Conservation (phyloP, 2,113 vertebrate species). For the Eonycteris spelaea region DNA sequence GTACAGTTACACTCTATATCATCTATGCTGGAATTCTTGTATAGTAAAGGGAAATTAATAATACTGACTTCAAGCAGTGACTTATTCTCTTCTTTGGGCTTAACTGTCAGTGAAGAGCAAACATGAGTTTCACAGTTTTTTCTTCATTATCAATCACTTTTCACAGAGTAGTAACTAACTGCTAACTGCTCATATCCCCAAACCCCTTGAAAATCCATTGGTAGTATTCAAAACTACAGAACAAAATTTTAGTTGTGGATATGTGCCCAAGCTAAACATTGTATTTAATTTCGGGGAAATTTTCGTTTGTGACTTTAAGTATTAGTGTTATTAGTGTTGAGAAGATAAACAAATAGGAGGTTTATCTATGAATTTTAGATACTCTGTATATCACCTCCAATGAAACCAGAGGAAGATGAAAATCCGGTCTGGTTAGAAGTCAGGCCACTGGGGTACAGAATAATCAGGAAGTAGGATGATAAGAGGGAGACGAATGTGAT, state of each 20-base stretch:
- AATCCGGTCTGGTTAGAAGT: background rate
- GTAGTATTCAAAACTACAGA: background rate
- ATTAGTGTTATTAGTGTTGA: slow-evolving; percentile 30
- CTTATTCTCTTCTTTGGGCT: background rate
- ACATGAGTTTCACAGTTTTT: background rate
- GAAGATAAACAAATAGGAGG: background rate
- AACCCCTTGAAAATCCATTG: background rate
- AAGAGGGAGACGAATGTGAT: background rate
- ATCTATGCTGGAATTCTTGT: slow-evolving; percentile 8
- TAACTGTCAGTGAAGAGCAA: background rate
- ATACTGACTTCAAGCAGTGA: background rate
- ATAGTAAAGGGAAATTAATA: slow-evolving; percentile 38
- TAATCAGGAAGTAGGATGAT: background rate
- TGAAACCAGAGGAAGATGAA: background rate
- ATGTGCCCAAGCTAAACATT: slow-evolving; percentile 26
- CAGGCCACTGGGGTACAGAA: background rate
- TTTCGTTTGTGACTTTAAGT: background rate
- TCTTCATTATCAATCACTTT: background rate
- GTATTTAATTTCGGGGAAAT: background rate
- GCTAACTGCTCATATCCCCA: background rate
- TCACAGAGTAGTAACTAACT: background rate
- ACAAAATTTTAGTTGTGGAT: background rate
- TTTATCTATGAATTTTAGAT: slow-evolving; percentile 34
- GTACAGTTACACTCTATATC: background rate
- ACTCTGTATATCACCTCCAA: background rate